Evolutionary conservation across 2,888 invertebrate genomes (phyloP).

Genomic region (Meloe dianella): DNA sequence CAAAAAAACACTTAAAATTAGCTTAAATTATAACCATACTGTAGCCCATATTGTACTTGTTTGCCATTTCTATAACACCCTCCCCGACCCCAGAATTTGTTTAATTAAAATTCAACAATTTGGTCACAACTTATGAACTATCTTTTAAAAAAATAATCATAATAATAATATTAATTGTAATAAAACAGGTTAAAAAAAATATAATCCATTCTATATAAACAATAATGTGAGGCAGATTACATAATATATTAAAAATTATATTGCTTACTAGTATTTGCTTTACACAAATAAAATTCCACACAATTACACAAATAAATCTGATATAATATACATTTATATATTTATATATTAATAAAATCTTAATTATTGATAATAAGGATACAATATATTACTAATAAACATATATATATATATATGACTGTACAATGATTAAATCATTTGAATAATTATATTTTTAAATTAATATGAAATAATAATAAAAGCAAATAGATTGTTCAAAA

Average conservation of each 20-base stretch:
- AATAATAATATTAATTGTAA: not conserved
- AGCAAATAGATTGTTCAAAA: slow-evolving; percentile 29
- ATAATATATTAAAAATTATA: slow-evolving; percentile 23
- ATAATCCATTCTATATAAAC: slow-evolving; percentile 19
- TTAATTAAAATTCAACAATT: slow-evolving; percentile 8
- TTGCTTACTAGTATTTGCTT: slow-evolving; percentile 24
- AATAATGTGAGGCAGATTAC: slow-evolving; percentile 25
- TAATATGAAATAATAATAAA: slow-evolving; percentile 27
- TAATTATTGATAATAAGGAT: slow-evolving; percentile 32
- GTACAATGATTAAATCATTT: slow-evolving; percentile 32
- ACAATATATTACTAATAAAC: slow-evolving; percentile 35
- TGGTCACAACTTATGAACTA: slow-evolving; percentile 1
- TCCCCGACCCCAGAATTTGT: not conserved
- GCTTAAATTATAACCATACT: slow-evolving; percentile 35
- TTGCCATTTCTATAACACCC: slow-evolving; percentile 5
- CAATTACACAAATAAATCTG: slow-evolving; percentile 31
- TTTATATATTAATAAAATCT: slow-evolving; percentile 35
- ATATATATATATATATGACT: slow-evolving; percentile 33
- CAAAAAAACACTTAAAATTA: slow-evolving; percentile 44
- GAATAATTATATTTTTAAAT: slow-evolving; percentile 26
- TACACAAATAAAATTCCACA: slow-evolving; percentile 29
- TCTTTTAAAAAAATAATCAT: not conserved
- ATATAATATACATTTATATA: slow-evolving; percentile 22
- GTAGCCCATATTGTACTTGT: slow-evolving; percentile 40
- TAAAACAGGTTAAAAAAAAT: slow-evolving; percentile 12